These are phyloP conservation scores for Buphagus erythrorhynchus DNA, from an alignment of 2,797 vertebrate species.

Conservation along the genomic window DNA sequence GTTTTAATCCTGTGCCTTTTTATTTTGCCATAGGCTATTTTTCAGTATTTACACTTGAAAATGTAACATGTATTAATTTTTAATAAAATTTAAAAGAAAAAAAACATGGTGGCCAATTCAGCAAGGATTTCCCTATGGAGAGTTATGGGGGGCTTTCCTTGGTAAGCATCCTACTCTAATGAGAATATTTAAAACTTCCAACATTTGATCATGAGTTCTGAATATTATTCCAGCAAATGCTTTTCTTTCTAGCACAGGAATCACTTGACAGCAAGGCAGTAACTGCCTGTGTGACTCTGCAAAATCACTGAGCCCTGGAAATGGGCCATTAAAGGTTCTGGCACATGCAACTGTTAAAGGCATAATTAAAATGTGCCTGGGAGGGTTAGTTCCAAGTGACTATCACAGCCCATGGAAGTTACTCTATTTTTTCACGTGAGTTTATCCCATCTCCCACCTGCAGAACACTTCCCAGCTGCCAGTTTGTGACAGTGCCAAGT, in stretches of 20 bases:
- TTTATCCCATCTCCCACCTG: conserved; percentile 4
- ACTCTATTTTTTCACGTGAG: not conserved
- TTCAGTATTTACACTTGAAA: conserved; percentile 42
- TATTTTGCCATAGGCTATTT: conserved; percentile 54
- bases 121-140: not conserved
- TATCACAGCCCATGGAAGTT: not conserved
- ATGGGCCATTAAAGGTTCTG: not conserved
- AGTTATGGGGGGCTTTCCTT: not conserved
- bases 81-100: conserved; percentile 27
- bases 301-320: not conserved
- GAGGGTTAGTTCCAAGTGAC: not conserved
- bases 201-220: not conserved
- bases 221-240: not conserved
- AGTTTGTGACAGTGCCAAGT: not conserved
- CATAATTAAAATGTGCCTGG: not conserved
- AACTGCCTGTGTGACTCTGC: not conserved
- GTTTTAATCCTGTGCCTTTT: conserved; percentile 55
- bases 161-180: not conserved
- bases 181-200: not conserved
- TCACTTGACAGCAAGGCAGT: not conserved
- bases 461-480: not conserved
- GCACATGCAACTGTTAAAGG: not conserved
- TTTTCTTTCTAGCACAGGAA: not conserved
- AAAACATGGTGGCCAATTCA: not conserved
- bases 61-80: conserved; percentile 38